Conservation (phyloP, 2,113 vertebrate species). For the Pelecanus crispus region DNA sequence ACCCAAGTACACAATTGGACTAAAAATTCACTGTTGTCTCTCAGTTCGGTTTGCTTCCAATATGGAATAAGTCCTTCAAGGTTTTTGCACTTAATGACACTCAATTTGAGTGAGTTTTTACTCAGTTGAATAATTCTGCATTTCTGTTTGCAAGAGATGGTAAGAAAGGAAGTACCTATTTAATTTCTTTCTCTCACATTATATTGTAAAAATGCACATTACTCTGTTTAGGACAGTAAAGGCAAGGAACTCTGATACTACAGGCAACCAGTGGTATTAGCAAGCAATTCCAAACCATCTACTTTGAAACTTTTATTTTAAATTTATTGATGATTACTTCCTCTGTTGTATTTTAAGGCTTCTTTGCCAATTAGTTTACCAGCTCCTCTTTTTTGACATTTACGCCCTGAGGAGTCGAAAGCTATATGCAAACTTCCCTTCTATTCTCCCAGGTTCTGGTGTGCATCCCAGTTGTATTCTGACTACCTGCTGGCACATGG, state of each 20-base stretch:
- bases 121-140: background rate
- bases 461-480: background rate
- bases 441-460: background rate
- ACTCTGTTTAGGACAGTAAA: background rate
- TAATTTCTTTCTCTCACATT: background rate
- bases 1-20: fast-evolving
- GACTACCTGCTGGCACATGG: background rate
- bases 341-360: background rate
- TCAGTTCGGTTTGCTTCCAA: background rate
- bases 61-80: background rate
- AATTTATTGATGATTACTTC: background rate
- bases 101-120: background rate
- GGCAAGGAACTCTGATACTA: background rate
- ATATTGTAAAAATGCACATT: background rate
- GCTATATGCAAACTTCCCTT: background rate
- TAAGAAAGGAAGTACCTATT: background rate
- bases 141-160: background rate
- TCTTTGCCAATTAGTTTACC: background rate
- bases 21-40: background rate
- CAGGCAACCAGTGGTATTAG: background rate
- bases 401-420: background rate
- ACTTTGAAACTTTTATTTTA: background rate
- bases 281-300: background rate
- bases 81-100: background rate
- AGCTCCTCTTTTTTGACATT: background rate